Evolutionary conservation across 2,113 vertebrate species (phyloP).

Genomic region (Tylochromis polylepis): DNA sequence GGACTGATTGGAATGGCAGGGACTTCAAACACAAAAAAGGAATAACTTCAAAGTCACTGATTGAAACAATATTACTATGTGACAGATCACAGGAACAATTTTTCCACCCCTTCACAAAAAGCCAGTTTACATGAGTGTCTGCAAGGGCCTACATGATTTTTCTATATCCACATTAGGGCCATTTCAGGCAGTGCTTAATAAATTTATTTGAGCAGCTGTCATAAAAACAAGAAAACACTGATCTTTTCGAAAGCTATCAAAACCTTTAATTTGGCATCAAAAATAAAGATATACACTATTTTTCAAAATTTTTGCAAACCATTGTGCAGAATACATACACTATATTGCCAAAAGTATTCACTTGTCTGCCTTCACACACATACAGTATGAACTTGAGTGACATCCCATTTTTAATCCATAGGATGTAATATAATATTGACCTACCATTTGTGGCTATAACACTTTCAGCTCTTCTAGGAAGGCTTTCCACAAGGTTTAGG

Average conservation of each 20-base stretch:
- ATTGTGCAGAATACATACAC: too few relatives aligned
- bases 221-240: background rate
- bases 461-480: too few relatives aligned
- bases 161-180: background rate
- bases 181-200: background rate
- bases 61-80: background rate
- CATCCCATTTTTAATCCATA: too few relatives aligned
- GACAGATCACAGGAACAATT: background rate
- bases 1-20: background rate
- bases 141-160: background rate
- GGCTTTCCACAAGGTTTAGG: too few relatives aligned
- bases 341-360: background rate
- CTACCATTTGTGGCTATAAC: too few relatives aligned
- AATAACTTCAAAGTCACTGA: background rate
- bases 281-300: background rate
- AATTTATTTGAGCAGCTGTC: background rate
- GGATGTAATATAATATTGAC: too few relatives aligned
- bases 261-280: background rate
- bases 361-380: too few relatives aligned
- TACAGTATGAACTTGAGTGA: too few relatives aligned
- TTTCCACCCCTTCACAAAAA: background rate
- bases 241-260: background rate
- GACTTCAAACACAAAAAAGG: background rate
- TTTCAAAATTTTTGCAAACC: background rate
- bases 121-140: background rate